Evolutionary conservation across 2,113 vertebrate genomes (phyloP).

Genomic region (Lutjanus erythropterus): DNA sequence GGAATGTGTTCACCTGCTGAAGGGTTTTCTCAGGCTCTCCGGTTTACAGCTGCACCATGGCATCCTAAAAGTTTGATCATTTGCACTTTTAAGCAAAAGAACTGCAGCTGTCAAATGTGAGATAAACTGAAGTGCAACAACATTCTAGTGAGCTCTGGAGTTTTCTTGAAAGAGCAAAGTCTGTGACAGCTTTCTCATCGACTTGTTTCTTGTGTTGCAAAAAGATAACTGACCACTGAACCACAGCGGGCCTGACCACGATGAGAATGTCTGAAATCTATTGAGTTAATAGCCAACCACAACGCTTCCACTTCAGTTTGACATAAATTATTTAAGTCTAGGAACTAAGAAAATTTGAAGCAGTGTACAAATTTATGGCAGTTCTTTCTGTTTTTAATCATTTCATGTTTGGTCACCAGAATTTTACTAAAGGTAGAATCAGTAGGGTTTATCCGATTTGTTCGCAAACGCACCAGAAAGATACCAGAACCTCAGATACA

Average conservation of each 20-base stretch:
- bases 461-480: no score
- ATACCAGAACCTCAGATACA: no score
- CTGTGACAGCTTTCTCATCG: neutral
- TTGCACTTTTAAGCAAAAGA: neutral
- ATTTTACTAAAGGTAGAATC: no score
- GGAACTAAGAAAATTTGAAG: neutral
- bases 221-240: neutral
- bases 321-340: neutral
- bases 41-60: neutral
- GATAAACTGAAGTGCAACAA: no score
- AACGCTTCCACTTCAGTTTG: neutral
- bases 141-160: neutral
- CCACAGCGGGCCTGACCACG: no score
- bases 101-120: neutral
- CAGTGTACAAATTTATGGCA: no score
- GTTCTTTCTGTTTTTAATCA: neutral
- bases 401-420: neutral
- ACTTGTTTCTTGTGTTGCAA: neutral
- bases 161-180: neutral
- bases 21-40: neutral
- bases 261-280: neutral
- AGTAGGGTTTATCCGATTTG: no score
- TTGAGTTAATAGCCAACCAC: neutral
- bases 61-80: neutral
- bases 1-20: constrained; percentile 53